Conservation (phyloP, 2,113 vertebrate species). For the Semicossyphus pulcher region DNA sequence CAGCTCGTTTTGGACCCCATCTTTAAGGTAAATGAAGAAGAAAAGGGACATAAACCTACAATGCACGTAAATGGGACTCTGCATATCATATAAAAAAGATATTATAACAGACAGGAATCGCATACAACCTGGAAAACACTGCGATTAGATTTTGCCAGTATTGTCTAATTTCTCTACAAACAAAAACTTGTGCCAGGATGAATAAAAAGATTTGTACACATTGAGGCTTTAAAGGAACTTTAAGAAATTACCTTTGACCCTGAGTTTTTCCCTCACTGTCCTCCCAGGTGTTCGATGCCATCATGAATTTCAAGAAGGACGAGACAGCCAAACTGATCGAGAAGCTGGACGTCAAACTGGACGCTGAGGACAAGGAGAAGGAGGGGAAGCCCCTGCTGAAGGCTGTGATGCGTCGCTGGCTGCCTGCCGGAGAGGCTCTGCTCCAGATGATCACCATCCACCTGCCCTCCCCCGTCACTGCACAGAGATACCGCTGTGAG, state of each 20-base stretch:
- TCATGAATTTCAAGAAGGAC: conserved; percentile 96
- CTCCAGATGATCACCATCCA: conserved; percentile 99
- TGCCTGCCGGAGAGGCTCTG: conserved; percentile 94
- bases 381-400: conserved; percentile 95
- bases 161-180: background rate
- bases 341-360: conserved; percentile 94
- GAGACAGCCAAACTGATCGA: conserved; percentile 90
- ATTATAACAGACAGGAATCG: background rate
- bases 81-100: background rate
- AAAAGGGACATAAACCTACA: background rate
- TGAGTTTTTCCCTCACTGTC: background rate
- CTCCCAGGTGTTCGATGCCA: conserved; percentile 91
- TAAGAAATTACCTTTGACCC: background rate
- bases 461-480: conserved; percentile 94
- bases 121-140: background rate
- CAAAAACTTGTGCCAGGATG: background rate
- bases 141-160: background rate
- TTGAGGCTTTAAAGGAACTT: background rate
- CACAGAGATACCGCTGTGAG: conserved; percentile 96
- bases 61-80: too few relatives aligned
- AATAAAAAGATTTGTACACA: background rate
- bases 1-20: conserved; percentile 94
- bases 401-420: conserved; percentile 97
- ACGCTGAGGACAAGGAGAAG: conserved; percentile 92
- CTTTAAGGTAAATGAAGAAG: conserved; percentile 88